A percentile compares a stretch with the other conserved stretches of the same genome.
These are phyloP conservation scores for Mya arenaria DNA, from an alignment of 1,140 invertebrate species.

Conservation along the genomic window DNA sequence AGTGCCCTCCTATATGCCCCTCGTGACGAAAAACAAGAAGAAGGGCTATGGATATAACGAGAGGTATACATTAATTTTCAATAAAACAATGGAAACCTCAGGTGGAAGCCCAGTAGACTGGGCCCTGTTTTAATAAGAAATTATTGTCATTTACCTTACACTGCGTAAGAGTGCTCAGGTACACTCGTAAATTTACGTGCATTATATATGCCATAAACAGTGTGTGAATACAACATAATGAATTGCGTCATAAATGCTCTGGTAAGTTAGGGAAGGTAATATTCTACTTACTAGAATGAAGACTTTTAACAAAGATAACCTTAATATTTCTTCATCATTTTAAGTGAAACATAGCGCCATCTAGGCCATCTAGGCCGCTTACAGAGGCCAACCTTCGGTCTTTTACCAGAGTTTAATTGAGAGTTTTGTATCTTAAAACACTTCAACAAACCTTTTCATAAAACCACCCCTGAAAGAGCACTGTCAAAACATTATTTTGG, in stretches of 20 bases:
- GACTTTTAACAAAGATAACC: too few species aligned
- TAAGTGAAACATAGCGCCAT: too few species aligned
- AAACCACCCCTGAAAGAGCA: background rate
- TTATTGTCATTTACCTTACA: background rate
- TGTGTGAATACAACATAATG: background rate
- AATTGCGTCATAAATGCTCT: background rate
- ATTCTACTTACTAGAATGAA: too few species aligned
- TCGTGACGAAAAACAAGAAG: slow-evolving; percentile 94
- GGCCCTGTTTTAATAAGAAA: background rate
- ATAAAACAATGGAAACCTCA: background rate
- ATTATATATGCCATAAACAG: background rate
- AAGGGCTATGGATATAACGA: slow-evolving; percentile 91
- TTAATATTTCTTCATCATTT: too few species aligned
- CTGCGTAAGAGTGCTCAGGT: background rate
- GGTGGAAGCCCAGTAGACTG: background rate
- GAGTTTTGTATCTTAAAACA: too few species aligned
- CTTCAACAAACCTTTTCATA: too few species aligned
- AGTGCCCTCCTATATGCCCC: slow-evolving; percentile 94
- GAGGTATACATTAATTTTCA: slow-evolving; percentile 68
- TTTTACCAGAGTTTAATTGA: too few species aligned
- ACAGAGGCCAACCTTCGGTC: too few species aligned
- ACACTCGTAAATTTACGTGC: background rate
- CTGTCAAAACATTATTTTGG: background rate
- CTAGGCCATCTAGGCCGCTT: too few species aligned
- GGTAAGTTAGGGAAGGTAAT: too few species aligned